Percentiles rank a stretch among this genome's conserved stretches.
These are phyloP conservation scores for Oreortyx pictus DNA, from an alignment of 2,797 vertebrate species.

Conservation along the genomic window DNA sequence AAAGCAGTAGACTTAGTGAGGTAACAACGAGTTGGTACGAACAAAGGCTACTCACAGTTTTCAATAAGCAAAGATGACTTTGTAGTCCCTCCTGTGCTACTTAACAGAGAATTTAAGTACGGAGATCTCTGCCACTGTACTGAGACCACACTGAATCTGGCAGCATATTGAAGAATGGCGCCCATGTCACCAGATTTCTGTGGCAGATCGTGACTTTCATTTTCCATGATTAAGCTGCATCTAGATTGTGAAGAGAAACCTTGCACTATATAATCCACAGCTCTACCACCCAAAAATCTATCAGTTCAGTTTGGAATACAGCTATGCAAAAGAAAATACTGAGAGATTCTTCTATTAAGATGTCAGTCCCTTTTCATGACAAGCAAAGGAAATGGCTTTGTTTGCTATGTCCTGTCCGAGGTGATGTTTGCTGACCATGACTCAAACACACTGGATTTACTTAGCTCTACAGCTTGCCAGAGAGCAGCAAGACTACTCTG, in stretches of 20 bases:
- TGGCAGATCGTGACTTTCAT: not conserved
- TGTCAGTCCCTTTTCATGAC: not conserved
- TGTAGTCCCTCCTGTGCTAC: not conserved
- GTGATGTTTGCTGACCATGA: not conserved
- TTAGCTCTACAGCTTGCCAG: not conserved
- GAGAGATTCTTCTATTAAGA: not conserved
- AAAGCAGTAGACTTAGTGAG: not conserved
- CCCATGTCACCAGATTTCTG: not conserved
- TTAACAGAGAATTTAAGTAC: not conserved
- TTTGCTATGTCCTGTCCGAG: not conserved
- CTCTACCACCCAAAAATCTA: not conserved
- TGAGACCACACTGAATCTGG: not conserved
- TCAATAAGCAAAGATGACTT: not conserved
- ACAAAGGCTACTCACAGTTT: not conserved
- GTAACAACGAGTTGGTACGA: not conserved
- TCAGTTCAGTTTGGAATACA: not conserved
- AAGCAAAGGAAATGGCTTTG: not conserved
- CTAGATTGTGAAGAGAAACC: not conserved
- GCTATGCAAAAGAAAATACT: not conserved
- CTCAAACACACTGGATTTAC: not conserved
- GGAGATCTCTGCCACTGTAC: not conserved
- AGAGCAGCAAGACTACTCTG: not conserved
- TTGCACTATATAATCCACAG: not conserved
- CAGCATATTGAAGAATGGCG: not conserved
- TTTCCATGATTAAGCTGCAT: not conserved